A percentile compares a stretch with the other conserved stretches of the same genome.
phyloP scores from a whole-genome alignment of 2,113 vertebrate species.

The Nyctereutes procyonoides region DNA sequence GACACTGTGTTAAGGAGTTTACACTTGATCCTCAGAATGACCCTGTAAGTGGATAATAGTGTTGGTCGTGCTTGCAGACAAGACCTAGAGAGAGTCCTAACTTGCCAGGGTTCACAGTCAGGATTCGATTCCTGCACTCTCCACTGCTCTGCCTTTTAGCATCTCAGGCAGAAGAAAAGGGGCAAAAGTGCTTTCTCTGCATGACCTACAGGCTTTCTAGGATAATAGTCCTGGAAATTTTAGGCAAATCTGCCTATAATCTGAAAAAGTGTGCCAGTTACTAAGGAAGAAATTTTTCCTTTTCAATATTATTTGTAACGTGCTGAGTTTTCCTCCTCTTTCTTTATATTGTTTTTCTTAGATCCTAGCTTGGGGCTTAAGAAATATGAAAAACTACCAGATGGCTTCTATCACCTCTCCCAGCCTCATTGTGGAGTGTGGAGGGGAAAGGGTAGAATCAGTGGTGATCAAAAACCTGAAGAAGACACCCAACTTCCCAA shows the following conservation, averaged over 20 bases:
- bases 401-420: constrained; percentile 94
- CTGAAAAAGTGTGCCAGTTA: constrained; percentile 26
- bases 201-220: neutral
- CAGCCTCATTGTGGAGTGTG: constrained; percentile 96
- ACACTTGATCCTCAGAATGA: neutral
- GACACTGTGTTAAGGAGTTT: neutral
- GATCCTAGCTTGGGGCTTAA: constrained; percentile 97
- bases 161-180: neutral
- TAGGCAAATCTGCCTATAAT: neutral
- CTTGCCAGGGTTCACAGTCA: neutral
- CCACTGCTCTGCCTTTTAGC: neutral
- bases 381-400: constrained; percentile 98
- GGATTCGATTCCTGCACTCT: neutral
- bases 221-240: neutral
- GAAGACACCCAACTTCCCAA: constrained; percentile 96
- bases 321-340: neutral
- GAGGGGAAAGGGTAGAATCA: constrained; percentile 93
- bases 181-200: neutral
- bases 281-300: constrained; percentile 27
- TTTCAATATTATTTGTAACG: constrained; percentile 4
- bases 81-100: neutral
- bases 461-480: constrained; percentile 97
- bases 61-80: neutral
- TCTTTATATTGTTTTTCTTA: constrained; percentile 76
- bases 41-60: neutral